Base-by-base conservation (phyloP, 1,140 invertebrate species). In the Nephotettix cincticeps region DNA sequence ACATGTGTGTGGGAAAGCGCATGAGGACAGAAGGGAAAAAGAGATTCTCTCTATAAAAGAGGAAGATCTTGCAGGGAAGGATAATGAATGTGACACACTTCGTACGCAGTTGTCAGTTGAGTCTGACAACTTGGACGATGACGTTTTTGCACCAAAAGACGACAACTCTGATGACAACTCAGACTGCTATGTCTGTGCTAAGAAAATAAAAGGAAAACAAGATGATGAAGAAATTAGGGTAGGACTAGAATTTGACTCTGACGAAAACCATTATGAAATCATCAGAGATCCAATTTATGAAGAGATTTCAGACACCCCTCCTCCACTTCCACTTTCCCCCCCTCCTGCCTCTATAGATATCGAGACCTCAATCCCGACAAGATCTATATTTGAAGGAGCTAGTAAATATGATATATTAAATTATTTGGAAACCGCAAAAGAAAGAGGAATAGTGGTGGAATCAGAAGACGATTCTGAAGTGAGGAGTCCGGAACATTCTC, bases 371-470 rank as follows among this genome's bases (percentile, higher is more conserved):
- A 70, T 77, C 64, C 71, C 77, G 65, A 66, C 77, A 25, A 78
- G 86, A 69, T 92, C 91, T 23, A 92, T 93, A 76, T 93, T 93
- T 78, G 90, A 93, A 80, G 77, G 77, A 0, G 91, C 93, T 14
- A 91, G 92, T 0, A 95, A 94, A 79, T 93, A 94, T 74, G 93
- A 96, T 75, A 92, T 96, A 72, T 82, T 96, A 4, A 93, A 91
- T 32, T 96, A 94, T 76, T 82, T 96, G 58, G 92, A 94, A 45
- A 93, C 92, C 78, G 92, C 93, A 23, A 91, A 93, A 81, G 87
- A 89, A 80, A 86, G 92, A 61, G 87, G 90, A 69, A 83, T 89
- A 75, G 83, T 70, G 4, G 58, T 68, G 29, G 74, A 74, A 19
- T 68, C 68, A 19, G 51, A 72, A 21, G 82, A 86, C 71, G 83